Conservation (phyloP, 2,797 vertebrate species). For the Enteromius thamalakanensis region DNA sequence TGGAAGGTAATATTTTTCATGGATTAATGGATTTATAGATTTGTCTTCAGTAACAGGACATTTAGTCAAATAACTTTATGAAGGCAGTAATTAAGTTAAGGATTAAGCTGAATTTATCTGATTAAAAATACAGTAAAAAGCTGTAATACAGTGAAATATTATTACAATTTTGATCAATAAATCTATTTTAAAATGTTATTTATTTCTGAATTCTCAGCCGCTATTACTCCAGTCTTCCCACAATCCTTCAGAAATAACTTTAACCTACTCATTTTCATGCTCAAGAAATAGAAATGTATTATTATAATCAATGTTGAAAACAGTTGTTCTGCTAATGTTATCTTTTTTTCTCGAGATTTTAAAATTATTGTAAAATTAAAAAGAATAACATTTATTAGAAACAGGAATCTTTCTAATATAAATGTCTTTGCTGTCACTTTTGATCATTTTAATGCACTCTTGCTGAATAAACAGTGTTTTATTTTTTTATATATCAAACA, state of each 20-base stretch:
- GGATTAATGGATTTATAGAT: neutral
- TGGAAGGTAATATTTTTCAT: constrained; percentile 81
- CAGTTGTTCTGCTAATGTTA: too few species aligned
- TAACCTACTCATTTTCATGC: neutral
- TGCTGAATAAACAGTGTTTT: too few species aligned
- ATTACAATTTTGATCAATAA: neutral
- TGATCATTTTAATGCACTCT: neutral
- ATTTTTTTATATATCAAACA: too few species aligned
- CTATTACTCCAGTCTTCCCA: neutral
- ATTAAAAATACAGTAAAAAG: neutral
- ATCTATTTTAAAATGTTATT: neutral
- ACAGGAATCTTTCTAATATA: too few species aligned
- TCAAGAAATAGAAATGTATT: neutral
- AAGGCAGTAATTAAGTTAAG: neutral
- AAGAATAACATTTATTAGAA: neutral
- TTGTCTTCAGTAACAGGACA: neutral
- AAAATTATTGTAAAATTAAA: too few species aligned
- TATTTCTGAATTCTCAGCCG: neutral
- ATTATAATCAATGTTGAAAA: neutral
- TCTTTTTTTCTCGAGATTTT: too few species aligned
- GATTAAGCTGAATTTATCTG: neutral
- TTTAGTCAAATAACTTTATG: neutral
- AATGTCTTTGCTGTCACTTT: neutral
- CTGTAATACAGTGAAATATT: neutral
- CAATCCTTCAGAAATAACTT: neutral